Evolutionary conservation across 2,113 vertebrate genomes (phyloP), one percentile per base, ranked within the genome.

Genomic region (Plotosus lineatus): DNA sequence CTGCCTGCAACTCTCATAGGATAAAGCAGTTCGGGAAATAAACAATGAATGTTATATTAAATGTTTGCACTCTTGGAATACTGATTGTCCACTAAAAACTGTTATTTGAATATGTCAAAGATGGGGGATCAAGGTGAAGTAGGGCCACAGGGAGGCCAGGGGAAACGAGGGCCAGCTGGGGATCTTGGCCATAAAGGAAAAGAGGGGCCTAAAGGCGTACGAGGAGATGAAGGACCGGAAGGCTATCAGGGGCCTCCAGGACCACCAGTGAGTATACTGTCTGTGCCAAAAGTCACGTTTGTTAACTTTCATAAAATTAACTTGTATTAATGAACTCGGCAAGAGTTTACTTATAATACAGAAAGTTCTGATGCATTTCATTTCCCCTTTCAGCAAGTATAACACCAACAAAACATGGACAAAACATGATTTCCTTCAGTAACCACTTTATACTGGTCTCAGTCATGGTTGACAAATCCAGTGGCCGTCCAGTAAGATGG

Each of bases 161-260:
- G 93, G 2, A 87, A 92, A 85, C 90, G 90, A 51, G 92, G 93
- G 2, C 85, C 92, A n/a, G 90, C 60, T 56, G 92, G 92, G 72
- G 87, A 91, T 76, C 36, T 76, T 77, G 93, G 92, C 77, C 87
- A 58, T n/a, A 85, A 90, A 66, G 94, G 92, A 36, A 82, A 82
- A 0, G 63, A 81, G 0, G 90, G 93, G 82, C 81, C 88, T 36
- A 93, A 94, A 75, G 92, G 92, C 26, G 80, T 90, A 75, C 81
- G 82, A 84, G 91, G 92, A 86, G 94, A 93, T 48, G 83, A 84
- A 9, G 84, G 91, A 69, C 89, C 85, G 31, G 89, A 90, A 78
- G 94, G 93, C 33, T 93, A 91, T 36, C 72, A 87, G 83, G 92
- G 94, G 15, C 89, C 90, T 6, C 83, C 87, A 56, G 92, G 91